Evolutionary conservation across 2,888 invertebrate species (phyloP), one percentile per base, ranked within the genome.

Genomic region (Drosophila formosana): DNA sequence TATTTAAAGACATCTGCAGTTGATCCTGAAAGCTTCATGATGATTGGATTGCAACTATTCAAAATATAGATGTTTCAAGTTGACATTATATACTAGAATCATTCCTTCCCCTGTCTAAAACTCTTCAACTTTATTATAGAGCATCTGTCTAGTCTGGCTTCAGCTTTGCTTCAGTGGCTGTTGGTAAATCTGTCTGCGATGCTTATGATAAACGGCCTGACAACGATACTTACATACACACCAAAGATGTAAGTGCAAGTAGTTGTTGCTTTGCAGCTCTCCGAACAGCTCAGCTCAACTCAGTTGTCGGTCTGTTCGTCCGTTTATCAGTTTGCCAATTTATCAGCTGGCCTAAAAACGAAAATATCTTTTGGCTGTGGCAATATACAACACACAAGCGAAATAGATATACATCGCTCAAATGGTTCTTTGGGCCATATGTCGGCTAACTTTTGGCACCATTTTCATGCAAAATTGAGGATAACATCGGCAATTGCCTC

Each of bases 381-480:
- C 74, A 66, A 76, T 80, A 66, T 75, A 52, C 82, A 37, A 13
- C 39, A 7, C 37, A 37, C 37, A 37, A 37, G n/a, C n/a, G 18
- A 41, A 18, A 41, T 56, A 68, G 86, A 86, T 82, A 82, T 50
- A 41, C 66, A 80, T 85, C 80, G 60, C 72, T 32, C 23, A 46
- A 18, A 37, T 51, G 41, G 34, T 47, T 57, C 34, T 57, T 37
- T 46, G 32, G 32, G 49, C 51, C 56, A 62, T 56, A 32, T 64
- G 60, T 46, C 9, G 37, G 6, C 45, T 70, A 37, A 47, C 51
- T 60, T 63, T 66, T 78, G 65, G 53, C 58, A 66, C 63, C 45
- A 47, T 64, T 61, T 62, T 34, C 34, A n/a, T 46, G 25, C 32
- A 9, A 25, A 26, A 50, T 61, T 56, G 41, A 46, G 62, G 43